Evolutionary conservation across 2,113 vertebrate genomes (phyloP).

Genomic region (Eretmochelys imbricata): DNA sequence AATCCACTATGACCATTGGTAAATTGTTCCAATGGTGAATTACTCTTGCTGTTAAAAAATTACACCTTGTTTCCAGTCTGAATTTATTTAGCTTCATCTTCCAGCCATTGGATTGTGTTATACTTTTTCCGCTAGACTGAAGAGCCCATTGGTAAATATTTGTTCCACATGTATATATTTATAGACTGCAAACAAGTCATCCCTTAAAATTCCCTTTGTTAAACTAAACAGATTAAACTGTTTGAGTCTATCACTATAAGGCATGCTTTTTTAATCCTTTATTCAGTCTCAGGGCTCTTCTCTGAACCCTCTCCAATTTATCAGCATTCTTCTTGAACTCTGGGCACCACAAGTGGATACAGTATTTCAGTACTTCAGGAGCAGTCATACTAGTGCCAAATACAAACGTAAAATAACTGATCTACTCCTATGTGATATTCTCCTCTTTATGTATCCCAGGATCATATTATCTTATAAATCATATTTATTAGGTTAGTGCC

Average conservation of each 20-base stretch:
- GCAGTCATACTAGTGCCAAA: not conserved
- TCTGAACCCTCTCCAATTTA: not conserved
- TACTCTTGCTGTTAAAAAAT: not conserved
- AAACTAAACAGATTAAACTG: not conserved
- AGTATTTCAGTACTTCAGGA: not conserved
- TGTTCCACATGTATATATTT: not conserved
- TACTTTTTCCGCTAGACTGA: not conserved
- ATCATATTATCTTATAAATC: not conserved
- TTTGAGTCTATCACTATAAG: not conserved
- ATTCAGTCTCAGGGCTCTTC: not conserved
- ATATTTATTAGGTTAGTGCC: not conserved
- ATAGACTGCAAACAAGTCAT: not conserved
- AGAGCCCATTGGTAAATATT: not conserved
- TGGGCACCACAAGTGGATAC: not conserved
- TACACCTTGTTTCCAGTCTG: not conserved
- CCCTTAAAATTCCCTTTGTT: not conserved
- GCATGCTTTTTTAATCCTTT: not conserved
- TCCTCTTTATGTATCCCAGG: not conserved
- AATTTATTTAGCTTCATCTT: not conserved
- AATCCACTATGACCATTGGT: no score
- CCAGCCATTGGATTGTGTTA: not conserved
- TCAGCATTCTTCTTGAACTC: not conserved
- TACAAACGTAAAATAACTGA: not conserved
- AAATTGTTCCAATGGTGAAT: no score
- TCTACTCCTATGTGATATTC: not conserved